These are phyloP conservation scores for Lethrus apterus DNA, from an alignment of 1,140 invertebrate species.

Conservation along the genomic window DNA sequence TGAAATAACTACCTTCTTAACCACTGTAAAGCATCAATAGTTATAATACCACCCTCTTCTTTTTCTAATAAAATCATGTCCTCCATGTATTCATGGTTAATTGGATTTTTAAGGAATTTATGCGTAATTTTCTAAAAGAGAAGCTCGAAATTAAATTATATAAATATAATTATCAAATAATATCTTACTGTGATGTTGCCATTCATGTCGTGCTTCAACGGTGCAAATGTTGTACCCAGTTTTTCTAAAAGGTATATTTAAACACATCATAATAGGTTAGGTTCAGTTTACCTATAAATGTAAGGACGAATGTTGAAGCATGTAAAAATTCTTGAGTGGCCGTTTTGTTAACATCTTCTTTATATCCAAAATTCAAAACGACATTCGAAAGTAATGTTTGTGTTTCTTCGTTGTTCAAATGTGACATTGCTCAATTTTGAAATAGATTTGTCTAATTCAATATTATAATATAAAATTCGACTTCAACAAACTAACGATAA, in stretches of 20 bases:
- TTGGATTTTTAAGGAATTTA: constrained; percentile 46
- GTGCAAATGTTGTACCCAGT: constrained; percentile 63
- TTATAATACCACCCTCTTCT: constrained; percentile 42
- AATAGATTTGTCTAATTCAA: too few relatives aligned
- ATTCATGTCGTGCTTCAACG: constrained; percentile 65
- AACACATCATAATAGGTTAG: constrained; percentile 6
- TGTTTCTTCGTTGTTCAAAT: too few relatives aligned
- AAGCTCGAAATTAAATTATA: constrained; percentile 13
- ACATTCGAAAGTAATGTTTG: too few relatives aligned
- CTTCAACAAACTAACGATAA: too few relatives aligned
- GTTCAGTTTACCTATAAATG: constrained; percentile 48
- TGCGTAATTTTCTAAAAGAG: constrained; percentile 55
- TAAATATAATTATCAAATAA: constrained; percentile 9
- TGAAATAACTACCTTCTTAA: constrained; percentile 50
- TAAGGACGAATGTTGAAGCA: constrained; percentile 52
- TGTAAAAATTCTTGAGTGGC: constrained; percentile 53
- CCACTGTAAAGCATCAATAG: constrained; percentile 58
- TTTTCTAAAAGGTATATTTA: constrained; percentile 49
- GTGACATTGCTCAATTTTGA: too few relatives aligned
- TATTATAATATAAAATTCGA: too few relatives aligned
- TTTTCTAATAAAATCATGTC: constrained; percentile 57
- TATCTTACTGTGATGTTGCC: constrained; percentile 62
- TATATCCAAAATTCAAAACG: constrained; percentile 6
- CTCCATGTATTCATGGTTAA: constrained; percentile 53
- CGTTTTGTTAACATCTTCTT: constrained; percentile 44